Conservation (phyloP, 2,113 vertebrate genomes). For the Patagioenas fasciata region DNA sequence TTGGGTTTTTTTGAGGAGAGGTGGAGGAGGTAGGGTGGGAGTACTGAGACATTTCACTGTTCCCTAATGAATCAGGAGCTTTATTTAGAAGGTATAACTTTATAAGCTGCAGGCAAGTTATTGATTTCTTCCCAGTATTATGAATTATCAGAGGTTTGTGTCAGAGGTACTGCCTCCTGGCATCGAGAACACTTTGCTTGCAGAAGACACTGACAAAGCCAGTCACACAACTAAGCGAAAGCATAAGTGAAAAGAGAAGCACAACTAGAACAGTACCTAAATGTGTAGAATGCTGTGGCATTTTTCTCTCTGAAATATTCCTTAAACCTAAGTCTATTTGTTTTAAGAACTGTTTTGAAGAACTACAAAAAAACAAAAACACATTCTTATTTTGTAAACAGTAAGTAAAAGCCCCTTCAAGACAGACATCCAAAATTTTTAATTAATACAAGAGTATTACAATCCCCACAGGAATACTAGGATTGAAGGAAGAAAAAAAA, state of each 20-base stretch:
- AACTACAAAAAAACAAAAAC: not conserved
- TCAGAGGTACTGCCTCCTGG: not conserved
- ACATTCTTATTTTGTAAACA: not conserved
- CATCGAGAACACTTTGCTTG: not conserved
- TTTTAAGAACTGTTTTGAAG: not conserved
- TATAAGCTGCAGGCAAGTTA: not conserved
- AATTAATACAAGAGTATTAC: not conserved
- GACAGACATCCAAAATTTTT: not conserved
- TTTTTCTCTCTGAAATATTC: not conserved
- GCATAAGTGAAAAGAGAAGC: not conserved
- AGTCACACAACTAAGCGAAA: not conserved
- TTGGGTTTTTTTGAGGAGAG: not conserved
- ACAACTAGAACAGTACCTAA: not conserved
- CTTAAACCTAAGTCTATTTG: not conserved
- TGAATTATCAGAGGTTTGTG: not conserved
- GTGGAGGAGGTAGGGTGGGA: accelerated
- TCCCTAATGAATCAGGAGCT: not conserved
- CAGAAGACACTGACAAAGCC: not conserved
- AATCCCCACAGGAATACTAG: not conserved
- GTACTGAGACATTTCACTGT: not conserved
- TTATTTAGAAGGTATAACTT: not conserved
- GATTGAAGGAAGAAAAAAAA: too few species aligned
- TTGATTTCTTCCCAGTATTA: not conserved
- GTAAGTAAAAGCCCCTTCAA: not conserved
- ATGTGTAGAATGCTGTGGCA: not conserved